Base-by-base conservation (phyloP, 2,888 invertebrate species). In the Drosophila infuscata region DNA sequence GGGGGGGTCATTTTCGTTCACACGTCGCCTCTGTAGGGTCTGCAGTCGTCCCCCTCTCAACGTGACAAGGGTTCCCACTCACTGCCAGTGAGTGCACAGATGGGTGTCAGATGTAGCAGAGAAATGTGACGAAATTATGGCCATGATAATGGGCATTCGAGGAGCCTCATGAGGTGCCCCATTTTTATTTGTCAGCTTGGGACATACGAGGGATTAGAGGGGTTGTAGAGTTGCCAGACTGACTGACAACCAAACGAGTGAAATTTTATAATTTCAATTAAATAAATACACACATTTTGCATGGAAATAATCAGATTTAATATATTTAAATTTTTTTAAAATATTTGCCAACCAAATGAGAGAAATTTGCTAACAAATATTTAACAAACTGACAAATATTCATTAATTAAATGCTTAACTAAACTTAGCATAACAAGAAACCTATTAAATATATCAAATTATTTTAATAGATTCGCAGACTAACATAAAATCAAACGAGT, bases 1-100 rank as follows among this genome's bases (percentile, higher is more conserved):
- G 49, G 41, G 33, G 58, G 72, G 72, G 51, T 36, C 65, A 63
- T 61, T 77, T 72, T 61, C 53, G 66, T 84, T 84, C 89, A 81
- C 89, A 84, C 82, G 79, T 81, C 70, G 36, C 58, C 63, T 43
- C 17, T 49, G 51, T 62, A 51, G 76, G 54, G 29, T n/a, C 29
- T n/a, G 29, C n/a, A 8, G 25, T 0, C 53, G 36, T 48, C 49
- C 53, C 43, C 15, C 53, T 51, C 58, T 36, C 46, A 52, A 36
- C 20, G 63, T 83, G 89, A 86, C 83, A 67, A 87, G 89, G 83
- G 89, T 89, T 70, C 49, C 53, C 65, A 48, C 48, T 32, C 15
- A 12, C 12, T 36, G 36, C 20, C 59, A 59, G 36, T 25, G 36
- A 29, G 30, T 62, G 58, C 70, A 62, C 81, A 82, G 86, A 80